A percentile compares a stretch with the other conserved stretches of the same genome.
phyloP scores from a whole-genome alignment of 1,140 invertebrate genomes.

The Bombyx mori region DNA sequence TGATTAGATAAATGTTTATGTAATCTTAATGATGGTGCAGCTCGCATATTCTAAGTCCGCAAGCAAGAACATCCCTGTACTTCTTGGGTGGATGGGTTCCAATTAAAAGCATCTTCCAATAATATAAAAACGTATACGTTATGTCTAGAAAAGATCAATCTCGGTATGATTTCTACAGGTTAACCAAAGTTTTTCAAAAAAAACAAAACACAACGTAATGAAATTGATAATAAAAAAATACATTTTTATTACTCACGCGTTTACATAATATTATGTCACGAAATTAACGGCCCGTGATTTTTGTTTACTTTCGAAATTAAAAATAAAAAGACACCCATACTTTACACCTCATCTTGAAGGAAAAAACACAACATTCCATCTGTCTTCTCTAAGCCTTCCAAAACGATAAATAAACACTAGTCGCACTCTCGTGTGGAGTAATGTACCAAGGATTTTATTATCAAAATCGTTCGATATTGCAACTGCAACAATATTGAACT shows the following conservation, averaged over 20 bases:
- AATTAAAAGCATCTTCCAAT: not conserved
- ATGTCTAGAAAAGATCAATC: slow-evolving; percentile 13
- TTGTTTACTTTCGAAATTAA: too few relatives aligned
- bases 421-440: slow-evolving; percentile 43
- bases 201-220: not conserved
- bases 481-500: too few relatives aligned
- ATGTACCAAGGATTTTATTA: slow-evolving; percentile 22
- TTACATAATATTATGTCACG: slow-evolving; percentile 1
- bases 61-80: too few relatives aligned
- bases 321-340: slow-evolving; percentile 19
- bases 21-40: too few relatives aligned
- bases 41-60: too few relatives aligned
- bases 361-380: slow-evolving; percentile 63
- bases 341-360: slow-evolving; percentile 42
- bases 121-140: slow-evolving; percentile 1
- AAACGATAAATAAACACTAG: slow-evolving; percentile 68
- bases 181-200: too few relatives aligned
- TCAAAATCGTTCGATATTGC: slow-evolving; percentile 24
- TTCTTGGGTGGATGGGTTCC: too few relatives aligned
- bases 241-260: not conserved
- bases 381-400: slow-evolving; percentile 60
- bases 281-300: too few relatives aligned
- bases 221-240: not conserved
- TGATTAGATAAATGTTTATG: too few relatives aligned
- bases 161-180: slow-evolving; percentile 35